Percentiles rank a stretch among this genome's conserved stretches.
Evolutionary conservation across 2,888 invertebrate genomes (phyloP).

Genomic region (Pammene fasciana): DNA sequence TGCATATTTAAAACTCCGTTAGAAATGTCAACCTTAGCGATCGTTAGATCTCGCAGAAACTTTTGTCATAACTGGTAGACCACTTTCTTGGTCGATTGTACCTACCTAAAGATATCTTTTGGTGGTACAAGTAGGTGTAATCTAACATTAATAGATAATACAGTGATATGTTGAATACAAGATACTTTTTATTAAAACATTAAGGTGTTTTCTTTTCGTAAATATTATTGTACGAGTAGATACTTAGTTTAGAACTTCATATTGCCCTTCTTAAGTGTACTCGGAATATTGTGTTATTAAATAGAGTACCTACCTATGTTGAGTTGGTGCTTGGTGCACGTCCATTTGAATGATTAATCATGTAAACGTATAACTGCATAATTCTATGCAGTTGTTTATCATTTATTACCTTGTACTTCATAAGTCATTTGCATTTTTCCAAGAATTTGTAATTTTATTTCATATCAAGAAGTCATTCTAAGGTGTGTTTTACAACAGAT

Average conservation of each 20-base stretch:
- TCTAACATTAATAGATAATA: too few relatives aligned
- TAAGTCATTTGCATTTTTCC: slow-evolving; percentile 17
- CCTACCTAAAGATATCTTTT: too few relatives aligned
- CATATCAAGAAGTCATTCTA: neutral
- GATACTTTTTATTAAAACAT: too few relatives aligned
- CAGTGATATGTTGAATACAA: too few relatives aligned
- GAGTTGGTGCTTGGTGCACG: neutral
- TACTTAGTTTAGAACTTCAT: too few relatives aligned
- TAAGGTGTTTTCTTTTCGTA: too few relatives aligned
- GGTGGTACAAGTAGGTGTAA: too few relatives aligned
- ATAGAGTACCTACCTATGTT: slow-evolving; percentile 19
- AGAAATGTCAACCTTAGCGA: too few relatives aligned
- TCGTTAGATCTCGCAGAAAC: too few relatives aligned
- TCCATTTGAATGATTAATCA: slow-evolving; percentile 25
- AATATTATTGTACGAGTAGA: neutral
- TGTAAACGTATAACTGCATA: slow-evolving; percentile 16
- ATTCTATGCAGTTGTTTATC: slow-evolving; percentile 22
- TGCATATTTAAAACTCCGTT: too few relatives aligned
- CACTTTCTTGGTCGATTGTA: too few relatives aligned
- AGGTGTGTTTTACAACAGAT: neutral
- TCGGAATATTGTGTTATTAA: slow-evolving; percentile 19
- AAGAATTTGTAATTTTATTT: slow-evolving; percentile 14
- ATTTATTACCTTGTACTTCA: slow-evolving; percentile 26
- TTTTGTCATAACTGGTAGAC: too few relatives aligned
- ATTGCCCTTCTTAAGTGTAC: neutral